Percentiles rank a stretch among this genome's conserved stretches.
Conservation (phyloP, 2,113 vertebrate genomes). For the Silurus meridionalis region DNA sequence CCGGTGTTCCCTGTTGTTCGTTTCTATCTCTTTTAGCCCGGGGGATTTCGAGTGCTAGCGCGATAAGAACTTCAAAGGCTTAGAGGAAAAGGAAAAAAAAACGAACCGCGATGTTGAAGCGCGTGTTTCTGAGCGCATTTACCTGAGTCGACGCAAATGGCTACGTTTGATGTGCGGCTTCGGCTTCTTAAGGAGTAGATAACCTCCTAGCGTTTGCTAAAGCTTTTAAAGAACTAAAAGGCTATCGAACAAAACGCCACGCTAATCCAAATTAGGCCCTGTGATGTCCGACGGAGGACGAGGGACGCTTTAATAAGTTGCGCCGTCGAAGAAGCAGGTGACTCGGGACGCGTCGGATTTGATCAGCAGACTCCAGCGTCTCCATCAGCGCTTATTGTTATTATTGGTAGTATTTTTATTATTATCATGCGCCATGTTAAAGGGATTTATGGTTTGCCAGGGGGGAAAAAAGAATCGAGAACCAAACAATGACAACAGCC, state of each 20-base stretch:
- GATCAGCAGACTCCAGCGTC: not conserved
- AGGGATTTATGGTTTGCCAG: not conserved
- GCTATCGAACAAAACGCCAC: not conserved
- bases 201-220: conserved; percentile 27
- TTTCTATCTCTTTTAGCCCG: conserved; percentile 32
- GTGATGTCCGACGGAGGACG: not conserved
- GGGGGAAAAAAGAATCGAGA: not conserved
- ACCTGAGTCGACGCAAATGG: conserved; percentile 33
- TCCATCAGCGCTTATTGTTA: not conserved
- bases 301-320: not conserved
- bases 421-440: not conserved
- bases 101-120: conserved; percentile 12
- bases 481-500: conserved; percentile 17
- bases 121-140: conserved; percentile 17
- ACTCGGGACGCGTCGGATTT: not conserved
- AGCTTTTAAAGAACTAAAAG: conserved; percentile 16
- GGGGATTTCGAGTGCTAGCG: conserved; percentile 52
- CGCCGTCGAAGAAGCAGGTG: not conserved
- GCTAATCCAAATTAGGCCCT: conserved; percentile 27
- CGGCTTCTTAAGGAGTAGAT: conserved; percentile 19
- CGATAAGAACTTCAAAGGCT: conserved; percentile 58
- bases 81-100: not conserved
- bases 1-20: conserved; percentile 38
- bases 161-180: conserved; percentile 45
- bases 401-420: no score